Evolutionary conservation across 2,888 invertebrate genomes (phyloP).

Genomic region (Colletes collaris): DNA sequence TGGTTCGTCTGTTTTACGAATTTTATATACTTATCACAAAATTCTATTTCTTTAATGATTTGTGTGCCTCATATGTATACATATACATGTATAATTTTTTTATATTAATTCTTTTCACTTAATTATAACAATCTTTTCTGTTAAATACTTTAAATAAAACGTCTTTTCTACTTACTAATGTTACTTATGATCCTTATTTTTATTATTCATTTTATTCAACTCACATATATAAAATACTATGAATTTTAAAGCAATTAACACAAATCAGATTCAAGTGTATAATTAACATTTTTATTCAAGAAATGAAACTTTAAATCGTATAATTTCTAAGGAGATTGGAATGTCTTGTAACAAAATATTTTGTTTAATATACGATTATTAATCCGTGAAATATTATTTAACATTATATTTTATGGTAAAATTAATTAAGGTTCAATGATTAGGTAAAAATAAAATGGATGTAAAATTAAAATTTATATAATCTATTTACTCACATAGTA

Average conservation of each 20-base stretch:
- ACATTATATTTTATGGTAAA: neutral
- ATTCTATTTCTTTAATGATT: neutral
- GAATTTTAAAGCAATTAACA: neutral
- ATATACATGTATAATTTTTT: neutral
- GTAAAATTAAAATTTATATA: slow-evolving; percentile 7
- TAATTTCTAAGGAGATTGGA: neutral
- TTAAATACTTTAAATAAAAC: neutral
- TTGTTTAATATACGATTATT: neutral
- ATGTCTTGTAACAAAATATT: neutral
- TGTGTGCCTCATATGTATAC: neutral
- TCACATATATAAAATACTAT: neutral
- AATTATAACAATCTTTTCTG: no score
- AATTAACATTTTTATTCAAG: neutral
- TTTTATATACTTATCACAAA: neutral
- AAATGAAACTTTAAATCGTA: no score
- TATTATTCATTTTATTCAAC: neutral
- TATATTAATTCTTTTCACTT: neutral
- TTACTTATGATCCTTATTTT: neutral
- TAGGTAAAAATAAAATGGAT: neutral
- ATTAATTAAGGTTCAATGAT: neutral
- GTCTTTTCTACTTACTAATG: neutral
- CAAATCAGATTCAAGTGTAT: neutral
- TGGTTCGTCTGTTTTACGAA: neutral
- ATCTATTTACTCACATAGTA: neutral
- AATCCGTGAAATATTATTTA: neutral